Evolutionary conservation across 2,888 invertebrate genomes (phyloP), one percentile per base, ranked within the genome.

Genomic region (Synanthedon formicaeformis): DNA sequence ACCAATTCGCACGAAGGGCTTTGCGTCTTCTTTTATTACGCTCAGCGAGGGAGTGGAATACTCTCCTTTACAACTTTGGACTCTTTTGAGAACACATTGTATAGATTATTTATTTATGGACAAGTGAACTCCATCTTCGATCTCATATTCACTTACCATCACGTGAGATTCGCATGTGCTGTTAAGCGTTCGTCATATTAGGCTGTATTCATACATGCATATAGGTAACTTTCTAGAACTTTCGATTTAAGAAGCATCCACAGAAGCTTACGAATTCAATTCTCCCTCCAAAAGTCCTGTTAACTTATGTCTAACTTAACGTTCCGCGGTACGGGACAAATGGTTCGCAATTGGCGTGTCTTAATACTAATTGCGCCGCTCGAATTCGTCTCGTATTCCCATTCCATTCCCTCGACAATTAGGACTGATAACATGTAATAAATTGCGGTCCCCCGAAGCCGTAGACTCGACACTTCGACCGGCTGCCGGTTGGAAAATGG

Each of bases 391-490:
- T 69, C 66, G 61, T 67, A 70, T 73, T 71, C 70, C 64, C 73
- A 71, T 77, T 73, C 72, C 69, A 67, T 72, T 77, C 70, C 69
- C 64, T 65, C 61, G 65, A 71, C 73, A 75, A 79, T 82, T 78
- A 79, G 64, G 67, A 58, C 66, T 70, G 78, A 79, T 79, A 81
- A 78, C 74, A 73, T 61, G 67, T 67, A 77, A 81, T 81, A 79
- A 78, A 82, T 76, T 61, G 68, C 69, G 58, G 62, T 60, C 60
- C 61, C 60, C 62, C 60, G 52, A 61, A 58, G 60, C 8, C 49
- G 49, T 8, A 18, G 52, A 34, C n/a, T 48, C 49, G 27, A 18
- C 34, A 27, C 48, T 45, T 27, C 27, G 12, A 41, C 41, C 41
- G 41, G 23, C 51, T 27, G 34, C 50, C 40, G 13, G 40, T n/a